Percentiles rank a stretch among this genome's conserved stretches.
Evolutionary conservation across 2,888 invertebrate species (phyloP).

Genomic region (Chouioia cunea): DNA sequence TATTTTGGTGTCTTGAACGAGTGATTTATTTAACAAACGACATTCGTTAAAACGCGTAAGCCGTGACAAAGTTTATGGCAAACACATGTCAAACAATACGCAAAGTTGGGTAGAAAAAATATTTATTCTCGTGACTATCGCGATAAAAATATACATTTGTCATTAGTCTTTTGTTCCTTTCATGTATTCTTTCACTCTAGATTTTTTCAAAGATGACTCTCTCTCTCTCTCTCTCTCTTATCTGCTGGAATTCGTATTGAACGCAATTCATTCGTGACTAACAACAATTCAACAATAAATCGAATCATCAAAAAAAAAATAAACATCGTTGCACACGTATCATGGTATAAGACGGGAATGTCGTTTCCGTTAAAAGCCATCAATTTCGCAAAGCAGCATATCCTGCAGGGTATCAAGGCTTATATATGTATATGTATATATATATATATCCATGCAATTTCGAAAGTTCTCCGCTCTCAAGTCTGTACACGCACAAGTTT

Average conservation of each 20-base stretch:
- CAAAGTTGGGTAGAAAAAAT: neutral
- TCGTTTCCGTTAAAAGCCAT: constrained; percentile 40
- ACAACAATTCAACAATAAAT: neutral
- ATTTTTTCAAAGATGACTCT: too few species aligned
- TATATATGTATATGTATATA: neutral
- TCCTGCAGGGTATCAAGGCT: constrained; percentile 40
- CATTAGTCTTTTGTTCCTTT: too few species aligned
- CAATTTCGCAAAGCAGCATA: constrained; percentile 34
- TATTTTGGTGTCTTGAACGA: neutral
- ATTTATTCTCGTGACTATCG: neutral
- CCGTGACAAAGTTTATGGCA: neutral
- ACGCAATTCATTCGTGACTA: too few species aligned
- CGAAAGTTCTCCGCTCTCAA: constrained; percentile 5
- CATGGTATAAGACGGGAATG: constrained; percentile 14
- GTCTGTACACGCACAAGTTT: neutral
- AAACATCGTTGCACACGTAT: neutral
- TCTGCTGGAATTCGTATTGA: too few species aligned
- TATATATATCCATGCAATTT: neutral
- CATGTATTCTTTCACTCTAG: too few species aligned
- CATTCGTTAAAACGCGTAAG: neutral
- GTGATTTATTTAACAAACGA: constrained; percentile 8
- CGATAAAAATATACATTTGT: too few species aligned
- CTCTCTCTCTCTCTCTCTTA: too few species aligned
- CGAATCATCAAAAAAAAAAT: neutral
- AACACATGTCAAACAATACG: too few species aligned